Base-by-base conservation (phyloP, 2,113 vertebrate species). In the Leptosomus discolor region DNA sequence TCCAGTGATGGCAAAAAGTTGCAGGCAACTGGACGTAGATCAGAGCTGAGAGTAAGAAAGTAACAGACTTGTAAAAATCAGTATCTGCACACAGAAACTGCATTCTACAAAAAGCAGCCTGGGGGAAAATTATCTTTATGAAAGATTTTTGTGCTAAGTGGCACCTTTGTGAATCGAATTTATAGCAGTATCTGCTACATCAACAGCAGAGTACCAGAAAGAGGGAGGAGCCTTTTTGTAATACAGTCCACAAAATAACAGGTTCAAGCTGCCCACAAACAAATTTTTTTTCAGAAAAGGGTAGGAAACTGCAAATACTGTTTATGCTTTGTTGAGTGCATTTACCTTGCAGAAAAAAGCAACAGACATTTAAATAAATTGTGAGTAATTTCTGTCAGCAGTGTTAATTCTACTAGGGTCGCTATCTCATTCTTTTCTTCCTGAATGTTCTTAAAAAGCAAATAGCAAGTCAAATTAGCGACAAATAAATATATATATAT, bases 51-150 rank as follows among this genome's bases (percentile, higher is more conserved):
- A 75, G 11, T 60, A 91, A 78, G 34, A 22, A 81, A 95, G 81
- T 64, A 92, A 91, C 37, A 87, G 83, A 64, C 83, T 89, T 94
- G 30, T 94, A 94, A 95, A 97, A 96, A 63, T 45, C 71, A 70
- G 24, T 84, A 85, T 93, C 39, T 81, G 79, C 43, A 32, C 43
- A 36, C 15, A 91, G 83, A 84, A 93, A 75, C 4, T 5, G 43
- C 15, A n/a, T 70, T 95, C 60, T 75, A 45, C 80, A 82, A 90
- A 93, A 93, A 34, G 3, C 43, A 92, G 23, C 56, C 30, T 43
- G 20, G 14, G n/a, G 71, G 36, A 54, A 93, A 96, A 80, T 60
- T 78, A 67, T 43, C 21, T 19, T 39, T 46, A 15, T 92, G 46
- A 86, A 91, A 78, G 3, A 5, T 32, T 78, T 87, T 24, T 56